Evolutionary conservation across 2,113 vertebrate species (phyloP).

Genomic region (Clarias batrachus): DNA sequence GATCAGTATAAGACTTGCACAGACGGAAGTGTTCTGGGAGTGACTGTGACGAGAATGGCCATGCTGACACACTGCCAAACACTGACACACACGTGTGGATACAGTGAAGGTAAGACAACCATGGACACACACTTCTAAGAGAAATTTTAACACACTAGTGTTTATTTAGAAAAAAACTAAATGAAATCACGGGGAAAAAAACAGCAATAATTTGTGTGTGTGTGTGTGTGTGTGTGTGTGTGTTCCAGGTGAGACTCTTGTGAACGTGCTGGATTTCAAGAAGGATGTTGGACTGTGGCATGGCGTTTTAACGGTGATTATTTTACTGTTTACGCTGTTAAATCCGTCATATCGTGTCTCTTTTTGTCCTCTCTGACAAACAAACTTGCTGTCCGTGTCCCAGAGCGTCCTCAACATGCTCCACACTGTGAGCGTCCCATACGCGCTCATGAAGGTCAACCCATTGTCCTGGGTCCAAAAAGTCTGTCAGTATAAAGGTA

Average conservation of each 20-base stretch:
- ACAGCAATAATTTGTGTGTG: background rate
- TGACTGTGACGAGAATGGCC: conserved; percentile 60
- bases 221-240: background rate
- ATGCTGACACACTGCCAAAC: conserved; percentile 74
- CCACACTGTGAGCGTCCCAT: conserved; percentile 73
- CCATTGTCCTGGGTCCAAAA: conserved; percentile 76
- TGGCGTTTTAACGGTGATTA: conserved; percentile 45
- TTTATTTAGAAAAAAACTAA: background rate
- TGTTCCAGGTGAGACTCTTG: conserved; percentile 47
- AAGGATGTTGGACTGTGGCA: conserved; percentile 52
- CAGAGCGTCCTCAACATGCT: conserved; percentile 76
- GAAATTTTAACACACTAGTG: background rate
- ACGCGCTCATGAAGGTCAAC: conserved; percentile 78
- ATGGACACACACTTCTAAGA: background rate
- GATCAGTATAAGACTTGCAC: conserved; percentile 52
- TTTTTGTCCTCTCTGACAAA: background rate
- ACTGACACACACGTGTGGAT: conserved; percentile 70
- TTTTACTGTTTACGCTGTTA: background rate
- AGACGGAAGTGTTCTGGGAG: conserved; percentile 55
- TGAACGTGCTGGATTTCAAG: conserved; percentile 53
- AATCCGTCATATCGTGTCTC: background rate
- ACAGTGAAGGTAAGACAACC: conserved; percentile 68
- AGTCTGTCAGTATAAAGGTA: conserved; percentile 75
- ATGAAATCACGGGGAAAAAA: background rate
- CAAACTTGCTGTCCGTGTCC: conserved; percentile 2